These are phyloP conservation scores for Pelobates fuscus DNA, from an alignment of 2,113 vertebrate genomes.

Conservation along the genomic window DNA sequence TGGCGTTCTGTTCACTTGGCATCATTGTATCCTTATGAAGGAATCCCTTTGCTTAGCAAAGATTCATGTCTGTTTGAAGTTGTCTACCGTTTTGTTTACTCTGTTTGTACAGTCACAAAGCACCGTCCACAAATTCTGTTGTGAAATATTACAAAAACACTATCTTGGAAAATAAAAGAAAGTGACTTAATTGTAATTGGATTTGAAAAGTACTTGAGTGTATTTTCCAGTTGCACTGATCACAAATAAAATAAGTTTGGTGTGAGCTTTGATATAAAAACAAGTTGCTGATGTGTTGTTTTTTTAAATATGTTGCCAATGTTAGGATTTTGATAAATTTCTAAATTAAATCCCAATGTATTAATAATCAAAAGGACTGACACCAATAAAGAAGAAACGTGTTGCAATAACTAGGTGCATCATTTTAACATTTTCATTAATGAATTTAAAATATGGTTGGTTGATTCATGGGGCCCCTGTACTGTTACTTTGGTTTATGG, in stretches of 20 bases:
- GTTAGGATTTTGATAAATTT: neutral
- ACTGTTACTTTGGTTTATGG: no score
- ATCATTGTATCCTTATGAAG: slow-evolving; percentile 31
- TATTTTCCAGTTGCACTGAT: neutral
- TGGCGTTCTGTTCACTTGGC: neutral
- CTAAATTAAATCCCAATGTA: no score
- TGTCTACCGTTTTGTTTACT: slow-evolving; percentile 13
- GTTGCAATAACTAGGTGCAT: no score
- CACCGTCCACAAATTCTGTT: slow-evolving; percentile 12
- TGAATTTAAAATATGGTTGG: no score
- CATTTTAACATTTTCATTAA: no score
- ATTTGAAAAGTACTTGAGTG: slow-evolving; percentile 1
- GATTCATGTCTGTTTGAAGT: slow-evolving; percentile 4
- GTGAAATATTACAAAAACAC: slow-evolving; percentile 12
- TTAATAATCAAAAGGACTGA: no score
- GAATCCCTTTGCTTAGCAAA: slow-evolving; percentile 38
- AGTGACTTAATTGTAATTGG: slow-evolving; percentile 16
- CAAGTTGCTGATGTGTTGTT: neutral
- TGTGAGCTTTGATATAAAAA: slow-evolving; percentile 7
- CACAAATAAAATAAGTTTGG: slow-evolving; percentile 18
- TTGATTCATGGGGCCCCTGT: no score
- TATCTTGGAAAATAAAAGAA: slow-evolving; percentile 25
- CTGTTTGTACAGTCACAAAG: slow-evolving; percentile 23
- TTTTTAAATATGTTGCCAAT: neutral
- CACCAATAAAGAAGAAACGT: no score